Evolutionary conservation across 1,140 invertebrate genomes (phyloP), one percentile per base, ranked within the genome.

Genomic region (Drosophila insularis): DNA sequence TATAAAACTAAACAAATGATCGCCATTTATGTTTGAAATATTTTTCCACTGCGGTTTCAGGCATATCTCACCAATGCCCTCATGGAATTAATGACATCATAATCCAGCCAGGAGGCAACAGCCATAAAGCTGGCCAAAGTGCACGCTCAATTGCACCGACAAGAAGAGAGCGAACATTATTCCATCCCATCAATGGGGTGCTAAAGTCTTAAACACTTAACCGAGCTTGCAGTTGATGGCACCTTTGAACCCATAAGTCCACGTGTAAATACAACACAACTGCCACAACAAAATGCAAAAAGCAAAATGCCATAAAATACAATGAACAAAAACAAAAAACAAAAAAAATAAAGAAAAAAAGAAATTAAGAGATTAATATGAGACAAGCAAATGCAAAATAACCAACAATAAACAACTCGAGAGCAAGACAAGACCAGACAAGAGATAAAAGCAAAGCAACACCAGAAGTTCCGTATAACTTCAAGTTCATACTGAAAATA

Each of bases 331-430:
- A 19, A 10, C 2, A 21, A 50, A 50, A 46, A 7, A 6, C 2
- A 14, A 43, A 46, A 63, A 54, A 55, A 39, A n/a, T n/a, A n/a
- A n/a, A n/a, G n/a, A 59, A 43, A 56, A 37, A 39, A 40, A 63
- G 65, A 80, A 71, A 84, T 84, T 76, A 72, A 78, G 68, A 80
- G 81, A 85, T 85, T 80, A 78, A 85, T 71, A 56, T 53, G 63
- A 62, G 74, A 80, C 80, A 84, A 79, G 80, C 66, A 64, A 79
- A 75, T 82, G 68, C 75, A 61, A 71, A 78, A 78, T 74, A 50
- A 46, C 53, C 50, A 68, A 63, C 71, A 65, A 82, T 82, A 81
- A 81, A 81, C 80, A 78, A 78, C 37, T 67, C 70, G 32, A 61
- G 71, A 64, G 53, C 35, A 14, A 39, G 35, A 43, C 62, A 63